Evolutionary conservation across 2,888 invertebrate species (phyloP), one percentile per base, ranked within the genome.

Genomic region (Crepidodera aurea): DNA sequence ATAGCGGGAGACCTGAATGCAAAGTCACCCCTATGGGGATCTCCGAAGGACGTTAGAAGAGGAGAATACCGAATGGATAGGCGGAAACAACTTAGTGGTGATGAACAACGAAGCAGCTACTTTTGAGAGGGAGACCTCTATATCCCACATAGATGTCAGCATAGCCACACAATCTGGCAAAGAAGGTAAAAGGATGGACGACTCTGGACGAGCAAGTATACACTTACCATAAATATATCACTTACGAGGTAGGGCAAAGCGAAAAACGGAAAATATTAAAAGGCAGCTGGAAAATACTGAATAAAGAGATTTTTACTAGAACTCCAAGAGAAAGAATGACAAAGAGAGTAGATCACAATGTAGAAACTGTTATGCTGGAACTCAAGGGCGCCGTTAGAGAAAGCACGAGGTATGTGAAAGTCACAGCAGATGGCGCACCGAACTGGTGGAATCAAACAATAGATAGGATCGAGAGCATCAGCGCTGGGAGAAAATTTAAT

Each of bases 1-100:
- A 13, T 8, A 6, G 50, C 50, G 50, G 25, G 50, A 22, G 51
- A 51, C 15, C 27, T 51, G 6, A 54, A 54, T 12, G 56, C 40
- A 7, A 48, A 46, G 27, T 34, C 48, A 8, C 57, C 50, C 1
- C 48, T 32, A 22, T 53, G 51, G 39, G 39, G 53, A 10, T 16
- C 27, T 1, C 51, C 51, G 1, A 10, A n/a, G 12, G 25, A 40
- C 8, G 53, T 39, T 22, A 15, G 1, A n/a, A 53, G 39, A 40
- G 53, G 39, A 8, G 13, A 39, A 27, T 6, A 22, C 12, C 2
- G 53, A 53, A 37, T 34, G 37, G 53, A 37, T 53, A 7, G 53
- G 2, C 10, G 15, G n/a, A 10, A 5, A 10, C 7, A 25, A 34
- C 19, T 13, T 46, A 13, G 4, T 10, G 6, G 25, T 44, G 10